Evolutionary conservation across 2,888 invertebrate species (phyloP), one percentile per base, ranked within the genome.

Genomic region (Leucophenga montana): DNA sequence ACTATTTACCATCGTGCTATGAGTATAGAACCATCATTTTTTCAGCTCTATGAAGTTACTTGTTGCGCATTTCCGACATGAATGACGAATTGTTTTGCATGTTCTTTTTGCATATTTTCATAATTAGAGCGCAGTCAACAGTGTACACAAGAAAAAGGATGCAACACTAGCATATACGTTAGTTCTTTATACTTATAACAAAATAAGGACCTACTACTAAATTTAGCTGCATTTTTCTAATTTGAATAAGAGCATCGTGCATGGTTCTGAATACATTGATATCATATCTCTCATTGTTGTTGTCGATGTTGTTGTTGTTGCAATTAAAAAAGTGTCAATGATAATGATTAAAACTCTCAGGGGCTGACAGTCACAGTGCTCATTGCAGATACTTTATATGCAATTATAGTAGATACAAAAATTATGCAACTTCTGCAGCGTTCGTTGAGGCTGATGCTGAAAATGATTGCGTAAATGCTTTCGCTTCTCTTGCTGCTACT

Each of bases 291-390:
- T 48, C 14, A 14, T 4, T 57, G 57, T 31, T 31, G 57, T 14
- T 57, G 48, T 8, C 27, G 56, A 13, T 57, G 13, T 14, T 31
- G 14, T 4, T 57, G 57, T 31, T 31, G 57, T 14, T 57, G 48
- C 77, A 78, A 78, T 78, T 78, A 77, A 78, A 77, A 53, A 67
- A 77, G 78, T 79, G 79, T 79, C 78, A 79, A 73, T 78, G 76
- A 73, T 72, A 73, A 74, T 75, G 75, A 75, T 69, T 3, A 27
- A 27, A 27, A 27, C 27, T 2, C 27, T 27, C 4, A 3, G 27
- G 27, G 27, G 27, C 27, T 3, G 27, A 3, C 27, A 27, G 27
- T 27, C 4, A 2, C 27, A 27, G 27, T n/a, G n/a, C n/a, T n/a
- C n/a, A 27, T 27, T 27, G 27, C 27, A 27, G 27, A 27, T 27